Base-by-base conservation (phyloP, 2,797 vertebrate genomes). In the Ambastaia sidthimunki region DNA sequence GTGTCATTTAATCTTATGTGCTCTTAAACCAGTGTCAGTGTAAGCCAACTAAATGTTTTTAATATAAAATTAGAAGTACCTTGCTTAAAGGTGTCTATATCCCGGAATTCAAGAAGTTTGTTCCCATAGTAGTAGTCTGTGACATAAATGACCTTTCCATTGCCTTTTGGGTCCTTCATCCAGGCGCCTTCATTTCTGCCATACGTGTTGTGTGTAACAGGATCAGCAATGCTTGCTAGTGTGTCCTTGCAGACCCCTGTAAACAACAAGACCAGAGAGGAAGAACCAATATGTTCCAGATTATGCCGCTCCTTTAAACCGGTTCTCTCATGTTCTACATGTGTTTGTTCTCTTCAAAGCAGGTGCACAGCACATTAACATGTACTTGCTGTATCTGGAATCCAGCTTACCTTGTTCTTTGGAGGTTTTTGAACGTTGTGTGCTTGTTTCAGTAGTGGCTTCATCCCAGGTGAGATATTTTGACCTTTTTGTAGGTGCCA, bases 91-190 rank as follows among this genome's bases (percentile, higher is more conserved):
- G 93, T 92, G 48, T 96, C 95, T 16, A 98, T 90, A 88, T 96
- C 96, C 81, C 95, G 91, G 88, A 97, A 98, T 89, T 98, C 97
- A 67, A 95, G 91, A 65, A 98, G 89, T 0, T 90, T 95, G 90
- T 93, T 95, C 75, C 96, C 96, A 0, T 96, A 96, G 89, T 96
- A 96, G 85, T 96, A 95, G 80, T 95, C 95, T 69, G 97, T 97
- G 25, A 98, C 94, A 0, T 98, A 98, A 85, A 98, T 96, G 67
- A 95, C 91, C 48, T 94, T 96, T 50, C 97, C 96, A 25, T 88
- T 93, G 65, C 96, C 96, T 41, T 96, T 91, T 0, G 96, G 95
- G 62, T 98, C 97, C 88, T 94, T 98, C 97, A 98, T 98, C 97
- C 97, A 98, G 77, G 96, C 95, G 2, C 97, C 97, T 63, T 96